Percentiles rank a stretch among this genome's conserved stretches.
These are phyloP conservation scores for Catharus minimus DNA, from an alignment of 2,113 vertebrate species.

Conservation along the genomic window DNA sequence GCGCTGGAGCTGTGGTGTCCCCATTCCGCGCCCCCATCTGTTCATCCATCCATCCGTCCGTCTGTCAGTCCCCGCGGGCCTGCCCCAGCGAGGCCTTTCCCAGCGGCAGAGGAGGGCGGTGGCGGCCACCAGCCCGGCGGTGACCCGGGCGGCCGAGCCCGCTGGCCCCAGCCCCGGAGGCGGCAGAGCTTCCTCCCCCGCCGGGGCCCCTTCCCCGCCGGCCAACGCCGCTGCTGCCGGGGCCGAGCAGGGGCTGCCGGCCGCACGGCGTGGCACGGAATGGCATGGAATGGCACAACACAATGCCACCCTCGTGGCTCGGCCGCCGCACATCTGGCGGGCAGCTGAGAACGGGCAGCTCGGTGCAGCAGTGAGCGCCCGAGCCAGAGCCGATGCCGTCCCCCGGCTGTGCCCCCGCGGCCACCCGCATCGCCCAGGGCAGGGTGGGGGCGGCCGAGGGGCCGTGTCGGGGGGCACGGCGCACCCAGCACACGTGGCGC, in stretches of 20 bases:
- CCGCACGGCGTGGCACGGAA: background rate
- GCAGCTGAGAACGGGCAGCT: background rate
- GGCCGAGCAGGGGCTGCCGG: conserved; percentile 15
- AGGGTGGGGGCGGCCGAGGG: background rate
- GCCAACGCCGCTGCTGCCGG: background rate
- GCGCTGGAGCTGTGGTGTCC: background rate
- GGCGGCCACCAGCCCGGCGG: background rate
- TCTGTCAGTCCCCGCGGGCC: background rate
- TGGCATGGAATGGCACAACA: background rate
- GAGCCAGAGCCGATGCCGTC: background rate
- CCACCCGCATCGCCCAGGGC: background rate
- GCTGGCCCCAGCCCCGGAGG: conserved; percentile 28
- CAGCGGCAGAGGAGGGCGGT: conserved; percentile 11
- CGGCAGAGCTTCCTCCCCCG: conserved; percentile 40
- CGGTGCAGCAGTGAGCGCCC: background rate
- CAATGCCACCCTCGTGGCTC: background rate
- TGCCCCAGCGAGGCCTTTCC: conserved; percentile 20
- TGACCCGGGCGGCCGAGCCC: background rate
- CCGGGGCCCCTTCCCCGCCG: conserved; percentile 31
- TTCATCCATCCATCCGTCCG: background rate
- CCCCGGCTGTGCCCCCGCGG: background rate
- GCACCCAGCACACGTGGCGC: conserved; percentile 24
- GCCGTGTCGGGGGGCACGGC: background rate
- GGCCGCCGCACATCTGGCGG: background rate
- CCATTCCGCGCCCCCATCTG: background rate